Percentiles rank a stretch among this genome's conserved stretches.
phyloP scores from a whole-genome alignment of 1,140 invertebrate genomes.

The Platyura marginata region DNA sequence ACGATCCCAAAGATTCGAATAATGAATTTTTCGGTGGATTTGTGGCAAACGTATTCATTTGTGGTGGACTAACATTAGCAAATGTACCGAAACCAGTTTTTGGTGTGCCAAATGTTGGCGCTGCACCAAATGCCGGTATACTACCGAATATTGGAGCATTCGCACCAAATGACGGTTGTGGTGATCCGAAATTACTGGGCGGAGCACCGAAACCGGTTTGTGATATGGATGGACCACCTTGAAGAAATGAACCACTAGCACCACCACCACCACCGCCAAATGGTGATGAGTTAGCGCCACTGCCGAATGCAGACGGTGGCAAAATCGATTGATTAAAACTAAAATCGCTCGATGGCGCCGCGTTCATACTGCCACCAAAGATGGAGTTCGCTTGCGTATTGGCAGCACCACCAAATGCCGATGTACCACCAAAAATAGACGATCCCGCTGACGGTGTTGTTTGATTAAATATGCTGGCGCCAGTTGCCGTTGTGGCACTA shows the following conservation, averaged over 20 bases:
- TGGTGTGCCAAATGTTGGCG: conserved; percentile 28
- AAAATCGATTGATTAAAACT: not conserved
- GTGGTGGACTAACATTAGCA: conserved; percentile 8
- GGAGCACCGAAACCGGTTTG: not conserved
- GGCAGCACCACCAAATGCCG: not conserved
- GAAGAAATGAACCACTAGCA: not conserved
- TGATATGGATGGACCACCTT: not conserved
- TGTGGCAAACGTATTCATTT: conserved; percentile 15
- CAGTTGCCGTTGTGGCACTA: not conserved
- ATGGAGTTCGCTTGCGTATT: not conserved
- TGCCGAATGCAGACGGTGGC: not conserved
- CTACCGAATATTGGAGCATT: conserved; percentile 25
- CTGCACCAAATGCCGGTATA: conserved; percentile 27
- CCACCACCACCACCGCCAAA: not conserved
- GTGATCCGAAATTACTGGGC: not conserved
- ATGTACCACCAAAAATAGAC: conserved; percentile 1
- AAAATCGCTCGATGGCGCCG: conserved; percentile 1
- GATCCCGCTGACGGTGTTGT: not conserved
- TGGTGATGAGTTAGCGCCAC: not conserved
- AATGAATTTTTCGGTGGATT: conserved; percentile 23
- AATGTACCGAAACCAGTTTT: conserved; percentile 27
- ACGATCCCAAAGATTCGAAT: conserved; percentile 33
- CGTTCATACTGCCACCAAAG: not conserved
- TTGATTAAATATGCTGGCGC: not conserved
- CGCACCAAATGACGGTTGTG: not conserved